A percentile compares a stretch with the other conserved stretches of the same genome.
Conservation (phyloP, 1,140 invertebrate species). For the Paracyclopina nana region DNA sequence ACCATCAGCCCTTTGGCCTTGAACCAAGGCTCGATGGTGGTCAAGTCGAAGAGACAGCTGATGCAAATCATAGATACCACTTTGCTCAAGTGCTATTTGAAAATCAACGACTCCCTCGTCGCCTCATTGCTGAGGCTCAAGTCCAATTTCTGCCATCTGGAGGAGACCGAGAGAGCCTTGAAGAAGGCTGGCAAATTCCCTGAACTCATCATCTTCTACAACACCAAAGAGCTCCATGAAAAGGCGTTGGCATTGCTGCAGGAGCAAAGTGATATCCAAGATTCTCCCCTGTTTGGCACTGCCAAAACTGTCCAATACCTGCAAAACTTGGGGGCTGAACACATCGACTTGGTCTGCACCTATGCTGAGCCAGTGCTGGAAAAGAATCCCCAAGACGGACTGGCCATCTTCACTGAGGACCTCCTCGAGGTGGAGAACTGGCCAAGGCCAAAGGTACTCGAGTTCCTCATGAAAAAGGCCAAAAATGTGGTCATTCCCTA, state of each 20-base stretch:
- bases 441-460: constrained; percentile 64
- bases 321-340: constrained; percentile 61
- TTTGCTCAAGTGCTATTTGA: constrained; percentile 81
- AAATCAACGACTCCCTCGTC: constrained; percentile 84
- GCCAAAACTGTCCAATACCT: constrained; percentile 74
- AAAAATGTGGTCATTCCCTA: constrained; percentile 68
- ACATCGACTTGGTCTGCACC: constrained; percentile 78
- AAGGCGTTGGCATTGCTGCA: constrained; percentile 73
- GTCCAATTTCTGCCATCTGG: constrained; percentile 76
- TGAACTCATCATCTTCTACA: constrained; percentile 87
- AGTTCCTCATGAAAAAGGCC: constrained; percentile 63
- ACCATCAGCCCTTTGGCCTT: constrained; percentile 20
- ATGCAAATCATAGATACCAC: constrained; percentile 90
- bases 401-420: constrained; percentile 88
- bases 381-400: constrained; percentile 63
- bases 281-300: constrained; percentile 54
- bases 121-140: constrained; percentile 63
- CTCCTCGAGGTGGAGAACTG: constrained; percentile 64
- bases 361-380: constrained; percentile 83
- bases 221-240: constrained; percentile 73
- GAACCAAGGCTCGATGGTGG: constrained; percentile 29
- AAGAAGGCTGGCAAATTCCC: constrained; percentile 65
- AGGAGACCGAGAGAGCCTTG: constrained; percentile 76
- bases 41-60: constrained; percentile 37
- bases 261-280: constrained; percentile 49